A percentile compares a stretch with the other conserved stretches of the same genome.
Conservation (phyloP, 2,113 vertebrate genomes). For the Fulica atra region DNA sequence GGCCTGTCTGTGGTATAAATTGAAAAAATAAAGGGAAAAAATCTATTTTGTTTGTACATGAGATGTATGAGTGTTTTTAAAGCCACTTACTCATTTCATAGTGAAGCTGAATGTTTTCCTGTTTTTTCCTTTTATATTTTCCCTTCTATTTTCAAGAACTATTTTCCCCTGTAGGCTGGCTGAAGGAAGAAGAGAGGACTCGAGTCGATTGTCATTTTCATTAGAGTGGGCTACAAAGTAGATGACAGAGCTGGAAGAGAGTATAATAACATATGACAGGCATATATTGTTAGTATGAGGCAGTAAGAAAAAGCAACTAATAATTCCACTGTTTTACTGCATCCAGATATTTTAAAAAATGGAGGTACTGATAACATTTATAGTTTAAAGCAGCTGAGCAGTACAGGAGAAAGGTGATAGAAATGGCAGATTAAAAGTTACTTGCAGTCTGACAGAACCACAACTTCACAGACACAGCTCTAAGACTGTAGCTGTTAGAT, state of each 20-base stretch:
- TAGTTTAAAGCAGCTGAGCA: not conserved
- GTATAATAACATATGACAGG: not conserved
- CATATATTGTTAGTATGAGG: not conserved
- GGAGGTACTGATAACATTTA: not conserved
- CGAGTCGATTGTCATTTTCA: not conserved
- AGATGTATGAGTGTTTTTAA: not conserved
- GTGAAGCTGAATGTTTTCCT: not conserved
- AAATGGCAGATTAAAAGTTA: not conserved
- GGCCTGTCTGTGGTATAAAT: not conserved
- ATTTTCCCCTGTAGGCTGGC: not conserved
- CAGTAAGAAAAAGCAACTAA: not conserved
- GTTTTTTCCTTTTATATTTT: not conserved
- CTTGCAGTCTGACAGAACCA: not conserved
- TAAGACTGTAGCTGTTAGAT: not conserved
- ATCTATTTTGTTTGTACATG: not conserved
- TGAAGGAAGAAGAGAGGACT: not conserved
- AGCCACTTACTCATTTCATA: not conserved
- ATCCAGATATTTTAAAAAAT: not conserved
- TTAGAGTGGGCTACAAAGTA: not conserved
- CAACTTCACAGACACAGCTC: not conserved
- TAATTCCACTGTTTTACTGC: not conserved
- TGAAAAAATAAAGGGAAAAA: not conserved
- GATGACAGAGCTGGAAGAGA: not conserved
- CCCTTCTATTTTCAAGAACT: not conserved
- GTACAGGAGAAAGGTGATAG: not conserved